Evolutionary conservation across 2,113 vertebrate genomes (phyloP).

Genomic region (Galeopterus variegatus): DNA sequence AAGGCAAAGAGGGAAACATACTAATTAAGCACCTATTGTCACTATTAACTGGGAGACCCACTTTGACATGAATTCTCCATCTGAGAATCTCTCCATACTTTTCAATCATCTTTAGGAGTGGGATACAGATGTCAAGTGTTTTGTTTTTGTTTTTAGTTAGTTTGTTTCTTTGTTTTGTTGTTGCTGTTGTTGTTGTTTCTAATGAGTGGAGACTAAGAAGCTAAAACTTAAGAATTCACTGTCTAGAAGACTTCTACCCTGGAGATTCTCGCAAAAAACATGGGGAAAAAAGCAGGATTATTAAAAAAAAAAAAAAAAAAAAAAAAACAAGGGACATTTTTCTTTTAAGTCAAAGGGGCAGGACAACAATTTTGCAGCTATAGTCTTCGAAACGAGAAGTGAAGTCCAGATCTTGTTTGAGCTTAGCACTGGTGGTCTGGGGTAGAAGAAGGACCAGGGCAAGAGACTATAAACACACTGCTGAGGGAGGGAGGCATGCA

Average conservation of each 20-base stretch:
- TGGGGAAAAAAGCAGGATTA: no score
- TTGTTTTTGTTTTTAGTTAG: neutral
- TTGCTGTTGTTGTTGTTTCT: neutral
- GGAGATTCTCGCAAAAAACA: neutral
- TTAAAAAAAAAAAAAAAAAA: neutral
- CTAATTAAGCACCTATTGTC: neutral
- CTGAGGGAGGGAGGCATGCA: fast-evolving
- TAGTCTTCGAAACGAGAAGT: neutral
- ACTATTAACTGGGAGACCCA: neutral
- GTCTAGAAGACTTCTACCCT: neutral
- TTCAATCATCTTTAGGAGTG: slow-evolving; percentile 8
- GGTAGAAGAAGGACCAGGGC: neutral
- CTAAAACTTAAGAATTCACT: neutral
- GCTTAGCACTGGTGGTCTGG: no score
- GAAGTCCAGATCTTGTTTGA: neutral
- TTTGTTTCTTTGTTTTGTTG: neutral
- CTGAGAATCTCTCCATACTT: neutral
- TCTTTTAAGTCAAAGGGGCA: neutral
- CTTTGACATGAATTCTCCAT: neutral
- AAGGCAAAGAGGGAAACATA: neutral
- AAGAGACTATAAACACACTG: neutral
- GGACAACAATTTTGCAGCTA: neutral
- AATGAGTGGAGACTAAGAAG: neutral
- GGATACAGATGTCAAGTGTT: neutral
- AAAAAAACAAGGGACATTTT: neutral